Base-by-base conservation (phyloP, 1,140 invertebrate genomes). In the Diorhabda carinulata region DNA sequence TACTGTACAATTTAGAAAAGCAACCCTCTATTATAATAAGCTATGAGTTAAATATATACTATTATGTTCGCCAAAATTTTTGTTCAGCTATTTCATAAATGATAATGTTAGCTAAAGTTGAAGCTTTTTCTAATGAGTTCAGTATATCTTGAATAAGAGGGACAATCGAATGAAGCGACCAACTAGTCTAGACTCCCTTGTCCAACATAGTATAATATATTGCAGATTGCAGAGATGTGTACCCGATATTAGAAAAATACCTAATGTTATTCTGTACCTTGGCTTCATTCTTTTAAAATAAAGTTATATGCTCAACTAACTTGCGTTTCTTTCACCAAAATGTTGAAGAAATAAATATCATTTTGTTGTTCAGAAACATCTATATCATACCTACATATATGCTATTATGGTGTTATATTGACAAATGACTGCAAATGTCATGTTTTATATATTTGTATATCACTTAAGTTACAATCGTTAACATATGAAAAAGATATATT, bases 371-470 rank as follows among this genome's bases (percentile, higher is more conserved):
- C 58, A n/a, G 58, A 42, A n/a, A 42, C n/a, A 25, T 60, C n/a
- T 63, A 63, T 63, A 72, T 67, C 60, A 69, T 70, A 67, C 71
- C 60, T 70, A 61, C 66, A 70, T 66, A 67, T 67, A 57, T 70
- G 70, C 68, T 74, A 67, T 72, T 70, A 69, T 72, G 73, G 73
- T 75, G 72, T 72, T 76, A 72, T 70, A 73, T 76, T 74, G 72
- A 77, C 73, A 77, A 71, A 74, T 74, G 75, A 76, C 72, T 70
- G 72, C 5, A 43, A 43, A 74, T 78, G 74, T 76, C 72, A 74
- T 74, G 75, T 76, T 62, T 44, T 43, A 43, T 62, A 62, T 62
- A 43, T 61, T 41, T 61, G 60, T 62, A 10, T 5, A 43, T 44
- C 43, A 10, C 25, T 10, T 42, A 43, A 43, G 41, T 62, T 62